Conservation (phyloP, 2,888 invertebrate species). For the Ochropleura plecta region DNA sequence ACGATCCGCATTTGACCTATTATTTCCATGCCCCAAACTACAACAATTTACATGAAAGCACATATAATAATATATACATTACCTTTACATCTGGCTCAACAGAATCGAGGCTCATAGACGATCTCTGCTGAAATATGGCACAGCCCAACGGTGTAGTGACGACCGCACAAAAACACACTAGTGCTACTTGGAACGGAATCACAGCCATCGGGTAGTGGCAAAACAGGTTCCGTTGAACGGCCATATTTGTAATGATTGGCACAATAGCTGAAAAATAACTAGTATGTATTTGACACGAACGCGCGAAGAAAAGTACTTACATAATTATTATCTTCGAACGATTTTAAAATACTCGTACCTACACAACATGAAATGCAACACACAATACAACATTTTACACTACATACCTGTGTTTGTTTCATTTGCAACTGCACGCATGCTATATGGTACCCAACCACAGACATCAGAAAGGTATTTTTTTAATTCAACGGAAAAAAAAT, state of each 20-base stretch:
- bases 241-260: slow-evolving; percentile 32
- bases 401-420: no score
- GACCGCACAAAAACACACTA: slow-evolving; percentile 19
- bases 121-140: slow-evolving; percentile 35
- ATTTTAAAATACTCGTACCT: no score
- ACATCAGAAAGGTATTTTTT: no score
- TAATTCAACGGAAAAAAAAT: background rate
- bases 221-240: slow-evolving; percentile 29
- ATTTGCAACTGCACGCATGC: background rate
- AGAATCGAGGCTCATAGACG: background rate
- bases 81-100: slow-evolving; percentile 32
- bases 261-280: slow-evolving; percentile 35
- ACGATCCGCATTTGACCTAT: background rate
- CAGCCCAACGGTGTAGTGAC: slow-evolving; percentile 37
- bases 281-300: background rate
- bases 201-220: slow-evolving; percentile 41
- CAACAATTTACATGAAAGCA: background rate
- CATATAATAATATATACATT: background rate
- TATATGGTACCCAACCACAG: background rate
- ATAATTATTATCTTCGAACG: no score
- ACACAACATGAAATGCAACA: background rate
- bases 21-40: background rate
- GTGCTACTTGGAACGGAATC: slow-evolving; percentile 40
- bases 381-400: background rate
- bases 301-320: background rate